Evolutionary conservation across 2,797 vertebrate species (phyloP).

Genomic region (Cossypha niveicapilla): DNA sequence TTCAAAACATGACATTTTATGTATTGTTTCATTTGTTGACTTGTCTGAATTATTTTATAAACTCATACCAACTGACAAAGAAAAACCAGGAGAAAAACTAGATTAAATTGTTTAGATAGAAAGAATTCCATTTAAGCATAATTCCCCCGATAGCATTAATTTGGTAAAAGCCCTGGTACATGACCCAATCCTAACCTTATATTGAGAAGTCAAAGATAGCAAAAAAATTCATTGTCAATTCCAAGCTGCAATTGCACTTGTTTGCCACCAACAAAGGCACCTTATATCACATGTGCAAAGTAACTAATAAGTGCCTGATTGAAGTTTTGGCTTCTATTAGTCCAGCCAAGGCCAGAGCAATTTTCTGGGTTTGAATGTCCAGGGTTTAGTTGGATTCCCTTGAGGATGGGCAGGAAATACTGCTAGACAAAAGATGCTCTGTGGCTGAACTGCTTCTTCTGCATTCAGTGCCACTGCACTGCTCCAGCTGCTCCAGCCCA

Average conservation of each 20-base stretch:
- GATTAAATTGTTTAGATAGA: slow-evolving; percentile 63
- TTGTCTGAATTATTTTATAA: slow-evolving; percentile 49
- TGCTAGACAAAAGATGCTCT: slow-evolving; percentile 24
- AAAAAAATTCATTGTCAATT: slow-evolving; percentile 65
- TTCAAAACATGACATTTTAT: slow-evolving; percentile 38
- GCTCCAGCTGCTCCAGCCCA: background rate
- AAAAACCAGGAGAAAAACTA: slow-evolving; percentile 28
- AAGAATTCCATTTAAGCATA: slow-evolving; percentile 67
- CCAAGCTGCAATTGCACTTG: slow-evolving; percentile 45
- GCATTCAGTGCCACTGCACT: background rate
- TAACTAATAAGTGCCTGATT: slow-evolving; percentile 72
- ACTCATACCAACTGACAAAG: background rate
- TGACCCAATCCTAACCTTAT: slow-evolving; percentile 72
- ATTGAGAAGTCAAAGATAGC: slow-evolving; percentile 69
- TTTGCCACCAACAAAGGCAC: slow-evolving; percentile 64
- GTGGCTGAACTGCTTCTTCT: slow-evolving; percentile 47
- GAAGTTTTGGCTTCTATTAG: slow-evolving; percentile 75
- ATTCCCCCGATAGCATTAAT: slow-evolving; percentile 70
- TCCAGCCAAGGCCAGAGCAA: slow-evolving; percentile 63
- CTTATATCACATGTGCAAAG: slow-evolving; percentile 35
- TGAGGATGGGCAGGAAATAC: slow-evolving; percentile 63
- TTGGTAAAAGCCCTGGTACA: slow-evolving; percentile 68
- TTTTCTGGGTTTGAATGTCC: slow-evolving; percentile 66
- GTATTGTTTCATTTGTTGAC: slow-evolving; percentile 40
- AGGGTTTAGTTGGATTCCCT: slow-evolving; percentile 48